Base-by-base conservation (phyloP, 2,888 invertebrate genomes). In the Cheilosia vulpina region DNA sequence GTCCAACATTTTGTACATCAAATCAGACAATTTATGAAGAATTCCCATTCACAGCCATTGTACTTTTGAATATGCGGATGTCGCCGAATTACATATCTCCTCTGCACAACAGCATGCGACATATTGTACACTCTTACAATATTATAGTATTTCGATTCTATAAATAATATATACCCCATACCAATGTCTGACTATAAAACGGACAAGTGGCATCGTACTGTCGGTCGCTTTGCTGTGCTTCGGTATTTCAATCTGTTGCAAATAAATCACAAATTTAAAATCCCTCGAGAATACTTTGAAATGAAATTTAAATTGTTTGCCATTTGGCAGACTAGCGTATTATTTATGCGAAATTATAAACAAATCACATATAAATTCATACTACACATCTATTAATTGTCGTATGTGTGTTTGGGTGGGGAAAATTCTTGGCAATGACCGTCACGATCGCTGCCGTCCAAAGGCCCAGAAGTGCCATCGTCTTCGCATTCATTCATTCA, bases 371-470 rank as follows among this genome's bases (percentile, higher is more conserved):
- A 24, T 24, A 52, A 52, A 15, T 27, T 27, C 11, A 57, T 5
- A 38, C 27, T 11, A 31, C 13, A 24, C 24, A 15, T 13, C n/a
- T 31, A n/a, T 47, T 27, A 27, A 27, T 27, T 27, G 27, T 27
- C 27, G n/a, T 41, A 53, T 68, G n/a, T 68, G 52, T 50, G 50
- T 50, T 19, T 21, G 13, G 13, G 17, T 31, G 62, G 55, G 57
- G 34, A 80, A 84, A 76, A 81, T 85, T 85, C 81, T 85, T 85
- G 85, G 85, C 85, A 85, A 72, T 85, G 85, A 85, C 85, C 85
- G 71, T 68, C 76, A 80, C 38, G 45, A 79, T 66, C 66, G 72
- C 50, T 31, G 52, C 31, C 63, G 57, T 68, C 66, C 72, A 77
- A 72, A 82, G 31, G 62, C 62, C 63, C 66, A 71, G 68, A 84